Evolutionary conservation across 2,888 invertebrate species (phyloP).

Genomic region (Asteroscopus sphinx): DNA sequence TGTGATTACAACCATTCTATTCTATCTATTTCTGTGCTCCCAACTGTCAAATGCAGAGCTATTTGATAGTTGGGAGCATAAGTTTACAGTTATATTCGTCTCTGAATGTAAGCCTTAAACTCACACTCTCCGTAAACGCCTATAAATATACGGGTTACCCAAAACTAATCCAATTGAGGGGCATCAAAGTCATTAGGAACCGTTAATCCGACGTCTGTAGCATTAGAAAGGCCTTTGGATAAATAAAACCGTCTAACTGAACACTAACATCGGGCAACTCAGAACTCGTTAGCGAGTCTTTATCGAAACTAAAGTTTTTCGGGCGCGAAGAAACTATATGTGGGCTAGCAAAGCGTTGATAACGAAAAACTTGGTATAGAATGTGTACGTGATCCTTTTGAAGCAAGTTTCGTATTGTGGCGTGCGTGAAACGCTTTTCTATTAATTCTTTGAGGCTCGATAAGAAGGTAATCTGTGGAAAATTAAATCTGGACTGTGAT

Average conservation of each 20-base stretch:
- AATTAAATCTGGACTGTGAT: slow-evolving; percentile 32
- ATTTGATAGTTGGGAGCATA: too few relatives aligned
- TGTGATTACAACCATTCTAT: too few relatives aligned
- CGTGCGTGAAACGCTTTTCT: slow-evolving; percentile 50
- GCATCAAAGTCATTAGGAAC: slow-evolving; percentile 67
- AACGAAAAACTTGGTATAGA: slow-evolving; percentile 72
- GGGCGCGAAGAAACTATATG: slow-evolving; percentile 61
- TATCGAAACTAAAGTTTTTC: slow-evolving; percentile 74
- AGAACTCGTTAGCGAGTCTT: slow-evolving; percentile 79
- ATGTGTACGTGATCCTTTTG: slow-evolving; percentile 76
- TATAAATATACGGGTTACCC: slow-evolving; percentile 48
- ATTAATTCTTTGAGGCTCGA: slow-evolving; percentile 45
- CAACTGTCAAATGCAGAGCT: too few relatives aligned
- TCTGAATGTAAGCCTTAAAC: slow-evolving; percentile 8
- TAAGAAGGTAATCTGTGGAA: slow-evolving; percentile 19
- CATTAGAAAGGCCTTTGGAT: slow-evolving; percentile 59
- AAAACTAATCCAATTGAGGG: slow-evolving; percentile 56
- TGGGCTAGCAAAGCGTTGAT: slow-evolving; percentile 70
- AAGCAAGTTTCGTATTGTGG: slow-evolving; percentile 61
- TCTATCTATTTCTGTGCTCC: too few relatives aligned
- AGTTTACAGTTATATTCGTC: too few relatives aligned
- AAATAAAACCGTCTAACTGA: slow-evolving; percentile 60
- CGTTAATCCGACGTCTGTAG: slow-evolving; percentile 67
- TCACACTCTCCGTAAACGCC: slow-evolving; percentile 22
- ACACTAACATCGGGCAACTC: slow-evolving; percentile 63